These are phyloP conservation scores for Centropus bengalensis DNA, from an alignment of 2,113 vertebrate genomes.

Conservation along the genomic window DNA sequence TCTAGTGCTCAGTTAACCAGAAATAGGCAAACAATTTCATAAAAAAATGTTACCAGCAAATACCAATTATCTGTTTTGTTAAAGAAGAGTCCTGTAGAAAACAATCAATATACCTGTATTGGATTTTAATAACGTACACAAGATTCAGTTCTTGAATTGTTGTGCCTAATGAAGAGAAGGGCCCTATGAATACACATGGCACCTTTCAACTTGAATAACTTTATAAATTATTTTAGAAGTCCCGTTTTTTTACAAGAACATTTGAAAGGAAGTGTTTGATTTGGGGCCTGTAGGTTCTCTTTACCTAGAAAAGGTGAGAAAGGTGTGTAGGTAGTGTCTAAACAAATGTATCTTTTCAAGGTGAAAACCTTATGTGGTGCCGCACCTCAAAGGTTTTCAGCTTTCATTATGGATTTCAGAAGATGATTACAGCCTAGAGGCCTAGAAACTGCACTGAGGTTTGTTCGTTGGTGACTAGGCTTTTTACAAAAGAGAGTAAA, in stretches of 20 bases:
- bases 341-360: not conserved
- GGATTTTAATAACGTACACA: not conserved
- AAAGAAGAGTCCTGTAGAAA: not conserved
- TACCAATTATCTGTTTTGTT: not conserved
- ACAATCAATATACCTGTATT: not conserved
- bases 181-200: not conserved
- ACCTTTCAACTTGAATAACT: not conserved
- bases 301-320: not conserved
- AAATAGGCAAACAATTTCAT: not conserved
- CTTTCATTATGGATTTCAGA: not conserved
- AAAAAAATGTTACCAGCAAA: not conserved
- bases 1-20: not conserved
- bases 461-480: not conserved
- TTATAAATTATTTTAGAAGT: not conserved
- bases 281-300: not conserved
- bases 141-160: not conserved
- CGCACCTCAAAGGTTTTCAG: not conserved
- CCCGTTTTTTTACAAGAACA: not conserved
- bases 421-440: not conserved
- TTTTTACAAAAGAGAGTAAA: not conserved
- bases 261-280: not conserved
- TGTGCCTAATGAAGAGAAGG: not conserved
- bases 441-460: not conserved
- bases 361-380: not conserved
- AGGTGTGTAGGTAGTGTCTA: not conserved